Conservation (phyloP, 2,113 vertebrate species). For the Ascaphus truei region DNA sequence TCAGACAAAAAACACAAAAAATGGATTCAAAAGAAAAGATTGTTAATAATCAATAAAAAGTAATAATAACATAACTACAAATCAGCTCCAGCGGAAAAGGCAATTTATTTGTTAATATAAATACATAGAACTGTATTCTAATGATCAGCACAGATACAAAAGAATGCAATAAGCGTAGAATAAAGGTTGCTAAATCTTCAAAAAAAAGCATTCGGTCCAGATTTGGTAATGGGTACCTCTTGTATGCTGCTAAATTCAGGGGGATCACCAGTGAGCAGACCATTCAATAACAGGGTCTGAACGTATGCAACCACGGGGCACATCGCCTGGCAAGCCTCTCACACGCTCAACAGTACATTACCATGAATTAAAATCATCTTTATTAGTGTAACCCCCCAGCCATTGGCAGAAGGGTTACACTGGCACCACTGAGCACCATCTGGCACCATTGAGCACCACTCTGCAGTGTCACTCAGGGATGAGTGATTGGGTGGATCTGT, state of each 20-base stretch:
- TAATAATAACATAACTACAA: too few species aligned
- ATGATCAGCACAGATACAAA: background rate
- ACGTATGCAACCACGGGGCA: slow-evolving; percentile 19
- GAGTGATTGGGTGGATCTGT: slow-evolving; percentile 18
- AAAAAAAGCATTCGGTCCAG: background rate
- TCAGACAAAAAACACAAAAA: too few species aligned
- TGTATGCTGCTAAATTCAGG: background rate
- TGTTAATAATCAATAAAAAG: too few species aligned
- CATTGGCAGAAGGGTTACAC: slow-evolving; percentile 27
- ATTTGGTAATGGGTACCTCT: background rate
- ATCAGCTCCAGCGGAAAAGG: background rate
- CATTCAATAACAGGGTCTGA: slow-evolving; percentile 7
- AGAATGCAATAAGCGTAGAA: background rate
- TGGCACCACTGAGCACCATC: slow-evolving; percentile 28
- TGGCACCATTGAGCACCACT: slow-evolving; percentile 10
- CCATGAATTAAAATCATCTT: slow-evolving; percentile 32
- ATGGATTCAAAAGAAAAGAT: too few species aligned
- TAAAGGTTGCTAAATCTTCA: background rate
- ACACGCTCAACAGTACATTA: slow-evolving; percentile 17
- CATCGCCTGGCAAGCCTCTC: slow-evolving; percentile 3
- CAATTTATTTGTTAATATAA: slow-evolving; percentile 9
- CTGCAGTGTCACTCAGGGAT: slow-evolving; percentile 24
- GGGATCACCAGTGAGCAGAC: slow-evolving; percentile 6
- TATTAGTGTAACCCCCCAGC: slow-evolving; percentile 33
- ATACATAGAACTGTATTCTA: background rate